Evolutionary conservation across 2,113 vertebrate species (phyloP).

Genomic region (Leptocoma aspasia): DNA sequence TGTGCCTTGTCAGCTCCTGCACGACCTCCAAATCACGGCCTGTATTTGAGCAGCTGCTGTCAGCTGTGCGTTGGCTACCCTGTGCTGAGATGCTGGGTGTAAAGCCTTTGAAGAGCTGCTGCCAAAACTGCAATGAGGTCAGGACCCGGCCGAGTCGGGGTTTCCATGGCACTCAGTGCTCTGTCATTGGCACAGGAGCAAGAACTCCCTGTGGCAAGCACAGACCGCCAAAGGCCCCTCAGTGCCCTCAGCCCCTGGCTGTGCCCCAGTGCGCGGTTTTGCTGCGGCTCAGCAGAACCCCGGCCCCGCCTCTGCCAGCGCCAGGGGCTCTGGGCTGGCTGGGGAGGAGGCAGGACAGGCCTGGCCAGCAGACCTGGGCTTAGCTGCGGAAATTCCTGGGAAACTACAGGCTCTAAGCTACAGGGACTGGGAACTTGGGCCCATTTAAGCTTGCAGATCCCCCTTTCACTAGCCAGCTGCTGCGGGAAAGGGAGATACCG

Average conservation of each 20-base stretch:
- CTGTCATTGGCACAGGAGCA: not conserved
- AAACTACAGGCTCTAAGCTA: rapidly evolving
- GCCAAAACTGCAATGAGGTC: not conserved
- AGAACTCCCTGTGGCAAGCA: not conserved
- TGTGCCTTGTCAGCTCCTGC: not conserved
- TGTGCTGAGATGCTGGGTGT: not conserved
- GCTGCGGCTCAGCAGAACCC: not conserved
- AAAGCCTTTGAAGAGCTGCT: not conserved
- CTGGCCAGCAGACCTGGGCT: rapidly evolving
- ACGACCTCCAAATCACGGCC: not conserved
- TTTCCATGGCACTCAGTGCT: not conserved
- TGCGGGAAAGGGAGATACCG: rapidly evolving
- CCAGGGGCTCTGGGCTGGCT: not conserved
- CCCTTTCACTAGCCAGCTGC: not conserved
- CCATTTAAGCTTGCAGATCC: rapidly evolving
- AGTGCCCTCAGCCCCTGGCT: not conserved
- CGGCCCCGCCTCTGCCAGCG: rapidly evolving
- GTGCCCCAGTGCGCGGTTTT: rapidly evolving
- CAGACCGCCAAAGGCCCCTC: rapidly evolving
- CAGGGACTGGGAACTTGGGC: rapidly evolving
- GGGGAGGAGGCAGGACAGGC: not conserved
- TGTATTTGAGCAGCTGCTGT: not conserved
- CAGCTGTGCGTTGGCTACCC: not conserved
- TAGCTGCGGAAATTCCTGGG: not conserved
- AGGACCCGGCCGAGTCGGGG: not conserved